Evolutionary conservation across 2,113 vertebrate genomes (phyloP), one percentile per base, ranked within the genome.

Genomic region (Hepsetus odoe): DNA sequence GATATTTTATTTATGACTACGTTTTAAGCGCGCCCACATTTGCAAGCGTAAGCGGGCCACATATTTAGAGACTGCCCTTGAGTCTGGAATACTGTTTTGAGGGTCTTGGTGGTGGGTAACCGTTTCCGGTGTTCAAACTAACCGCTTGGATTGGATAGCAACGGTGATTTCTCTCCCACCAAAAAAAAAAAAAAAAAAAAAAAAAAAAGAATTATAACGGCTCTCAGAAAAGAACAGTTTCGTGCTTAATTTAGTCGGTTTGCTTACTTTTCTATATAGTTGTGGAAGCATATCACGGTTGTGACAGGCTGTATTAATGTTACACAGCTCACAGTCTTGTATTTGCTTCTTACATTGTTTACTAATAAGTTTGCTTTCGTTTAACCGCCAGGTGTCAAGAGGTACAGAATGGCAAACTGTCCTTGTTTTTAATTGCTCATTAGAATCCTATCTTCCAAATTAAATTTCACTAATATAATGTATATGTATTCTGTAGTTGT

Each of bases 81-180:
- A 64, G 14, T 82, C 55, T 49, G 22, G 22, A 24, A 5, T 49
- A n/a, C 26, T n/a, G 46, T 83, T 74, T 49, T 35, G 55, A 84
- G 79, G 22, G 38, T 12, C 67, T 51, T 53, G 32, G 11, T 51
- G 62, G 20, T 46, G 33, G 22, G 77, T 70, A 58, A 46, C 35
- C 38, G 59, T 74, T 75, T 80, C 74, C 58, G 87, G 72, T 87
- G 56, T 85, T 82, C 12, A 90, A 90, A 90, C 84, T 89, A 86
- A 84, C 68, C 79, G 86, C 78, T 84, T 83, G 81, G 33, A 88
- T 84, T 83, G 81, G 33, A 88, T 85, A 91, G 80, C 88, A 90
- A 87, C 90, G 90, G 87, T 90, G 87, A 90, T 92, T 91, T 89
- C 61, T 80, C 64, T 75, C 55, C 67, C 49, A 77, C 67, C 49